Evolutionary conservation across 2,113 vertebrate genomes (phyloP), one percentile per base, ranked within the genome.

Genomic region (Origma solitaria): DNA sequence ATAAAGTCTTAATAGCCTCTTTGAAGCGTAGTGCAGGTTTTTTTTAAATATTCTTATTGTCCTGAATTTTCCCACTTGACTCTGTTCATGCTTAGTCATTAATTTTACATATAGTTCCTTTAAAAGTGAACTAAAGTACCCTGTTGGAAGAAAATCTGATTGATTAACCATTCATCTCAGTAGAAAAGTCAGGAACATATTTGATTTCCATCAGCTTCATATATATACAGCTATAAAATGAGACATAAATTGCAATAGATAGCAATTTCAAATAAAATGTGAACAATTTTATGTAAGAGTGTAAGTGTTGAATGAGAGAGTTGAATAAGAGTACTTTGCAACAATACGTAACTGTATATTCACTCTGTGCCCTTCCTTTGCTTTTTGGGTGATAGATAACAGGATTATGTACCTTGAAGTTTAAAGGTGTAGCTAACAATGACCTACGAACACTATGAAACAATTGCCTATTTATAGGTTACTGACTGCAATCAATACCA

Each of bases 381-480:
- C 30, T 83, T 96, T 95, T 89, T n/a, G 79, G 73, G 42, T 68
- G 69, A 91, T 42, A 79, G 92, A 64, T 70, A 95, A 92, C 3
- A 93, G 53, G 35, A 93, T 88, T 94, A 84, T 76, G 45, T 57
- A 95, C 69, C 75, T 95, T 93, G 62, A 94, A 95, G 71, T 94
- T 91, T 95, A 95, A 97, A 96, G 86, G 65, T 88, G 78, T 83
- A 97, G 87, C 94, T 97, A 97, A 95, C 77, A 97, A 54, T 95
- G 92, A 97, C 95, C 96, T 94, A 42, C 72, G 94, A 89, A 94
- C 88, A 94, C 72, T 69, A 78, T 44, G 69, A 92, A 97, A 97
- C 53, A 95, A 91, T 95, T 61, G 38, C 61, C 71, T 97, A 87
- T 96, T 97, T 97, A 97, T 95, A 97, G 86, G 94, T 89, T 97